Conservation (phyloP, 2,888 invertebrate species). For the Ligdia adustata region DNA sequence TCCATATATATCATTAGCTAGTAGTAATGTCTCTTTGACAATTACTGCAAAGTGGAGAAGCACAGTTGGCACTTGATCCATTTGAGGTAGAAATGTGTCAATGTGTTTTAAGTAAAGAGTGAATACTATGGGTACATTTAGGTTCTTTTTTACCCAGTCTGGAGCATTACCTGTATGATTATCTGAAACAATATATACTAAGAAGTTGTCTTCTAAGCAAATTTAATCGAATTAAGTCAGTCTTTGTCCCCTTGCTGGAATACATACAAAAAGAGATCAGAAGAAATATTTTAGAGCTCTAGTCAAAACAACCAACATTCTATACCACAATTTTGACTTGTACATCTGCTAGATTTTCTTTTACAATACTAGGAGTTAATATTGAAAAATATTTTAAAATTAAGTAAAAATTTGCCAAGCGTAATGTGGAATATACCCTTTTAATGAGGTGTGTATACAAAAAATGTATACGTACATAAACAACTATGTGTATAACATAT, state of each 20-base stretch:
- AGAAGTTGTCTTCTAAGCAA: neutral
- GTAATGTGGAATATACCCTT: too few species aligned
- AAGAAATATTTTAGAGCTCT: too few species aligned
- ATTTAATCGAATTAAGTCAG: too few species aligned
- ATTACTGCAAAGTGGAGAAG: constrained; percentile 54
- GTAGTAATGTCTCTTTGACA: constrained; percentile 53
- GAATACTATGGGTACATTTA: constrained; percentile 69
- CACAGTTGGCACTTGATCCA: constrained; percentile 47
- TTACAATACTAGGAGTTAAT: too few species aligned
- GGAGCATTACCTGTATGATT: constrained; percentile 66
- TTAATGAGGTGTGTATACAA: too few species aligned
- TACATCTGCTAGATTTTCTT: too few species aligned
- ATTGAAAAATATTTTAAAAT: too few species aligned
- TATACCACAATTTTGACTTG: too few species aligned
- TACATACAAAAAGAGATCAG: too few species aligned
- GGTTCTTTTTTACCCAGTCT: constrained; percentile 70
- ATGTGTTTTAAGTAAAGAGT: constrained; percentile 58
- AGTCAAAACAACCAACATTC: too few species aligned
- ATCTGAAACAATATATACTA: constrained; percentile 50
- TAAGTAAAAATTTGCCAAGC: too few species aligned
- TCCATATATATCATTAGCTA: constrained; percentile 64
- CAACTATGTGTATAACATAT: constrained; percentile 55
- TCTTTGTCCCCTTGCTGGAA: too few species aligned
- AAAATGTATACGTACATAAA: constrained; percentile 61
- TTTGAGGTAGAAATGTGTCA: constrained; percentile 47